Evolutionary conservation across 2,888 invertebrate genomes (phyloP).

Genomic region (Tanaodytes sp.): DNA sequence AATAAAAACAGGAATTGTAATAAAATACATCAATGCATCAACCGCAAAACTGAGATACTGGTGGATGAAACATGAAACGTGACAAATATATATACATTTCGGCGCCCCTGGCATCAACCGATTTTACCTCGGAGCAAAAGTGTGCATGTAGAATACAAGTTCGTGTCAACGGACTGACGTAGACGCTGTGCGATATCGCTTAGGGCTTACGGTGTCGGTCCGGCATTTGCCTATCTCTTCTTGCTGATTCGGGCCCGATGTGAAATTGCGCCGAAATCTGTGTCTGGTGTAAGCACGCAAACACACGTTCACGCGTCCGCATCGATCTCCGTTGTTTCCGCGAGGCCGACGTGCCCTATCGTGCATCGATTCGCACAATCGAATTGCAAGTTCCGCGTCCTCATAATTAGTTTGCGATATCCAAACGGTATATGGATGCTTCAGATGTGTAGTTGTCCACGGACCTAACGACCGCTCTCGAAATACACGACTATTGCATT

Average conservation of each 20-base stretch:
- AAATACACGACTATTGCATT: conserved; percentile 48
- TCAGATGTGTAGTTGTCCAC: conserved; percentile 18
- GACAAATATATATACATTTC: too few relatives aligned
- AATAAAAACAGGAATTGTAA: too few relatives aligned
- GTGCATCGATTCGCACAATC: conserved; percentile 37
- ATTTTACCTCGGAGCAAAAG: conserved; percentile 17
- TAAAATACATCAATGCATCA: too few relatives aligned
- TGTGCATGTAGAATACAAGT: too few relatives aligned
- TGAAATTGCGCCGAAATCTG: conserved; percentile 47
- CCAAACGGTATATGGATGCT: conserved; percentile 21
- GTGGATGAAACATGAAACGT: too few relatives aligned
- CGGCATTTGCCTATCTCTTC: too few relatives aligned
- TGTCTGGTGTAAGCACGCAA: neutral
- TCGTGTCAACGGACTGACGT: conserved; percentile 8
- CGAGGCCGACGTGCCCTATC: conserved; percentile 30
- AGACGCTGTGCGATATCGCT: conserved; percentile 3
- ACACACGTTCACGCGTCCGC: neutral
- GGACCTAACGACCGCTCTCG: neutral
- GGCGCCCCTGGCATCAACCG: too few relatives aligned
- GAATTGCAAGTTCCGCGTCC: conserved; percentile 20
- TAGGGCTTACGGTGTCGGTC: neutral
- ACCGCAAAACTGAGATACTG: too few relatives aligned
- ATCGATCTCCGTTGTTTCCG: conserved; percentile 31
- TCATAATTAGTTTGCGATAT: conserved; percentile 45
- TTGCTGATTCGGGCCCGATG: conserved; percentile 46